phyloP scores from a whole-genome alignment of 2,797 vertebrate genomes.

The Tadarida brasiliensis region DNA sequence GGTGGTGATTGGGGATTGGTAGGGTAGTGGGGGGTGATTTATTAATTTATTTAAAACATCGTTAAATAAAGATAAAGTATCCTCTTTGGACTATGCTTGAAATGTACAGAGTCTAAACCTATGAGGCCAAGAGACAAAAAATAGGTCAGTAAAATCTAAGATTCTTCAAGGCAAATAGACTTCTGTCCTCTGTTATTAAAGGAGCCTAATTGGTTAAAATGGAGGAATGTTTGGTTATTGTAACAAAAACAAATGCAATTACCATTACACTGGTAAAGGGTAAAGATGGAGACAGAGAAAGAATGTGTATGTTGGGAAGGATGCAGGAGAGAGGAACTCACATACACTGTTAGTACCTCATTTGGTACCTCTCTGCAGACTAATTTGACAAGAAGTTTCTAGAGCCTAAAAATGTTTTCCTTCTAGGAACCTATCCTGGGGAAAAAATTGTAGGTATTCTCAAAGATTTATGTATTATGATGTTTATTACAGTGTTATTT shows the following conservation, averaged over 20 bases:
- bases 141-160: not conserved
- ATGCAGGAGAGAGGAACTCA: not conserved
- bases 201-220: not conserved
- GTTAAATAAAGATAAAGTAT: not conserved
- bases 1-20: not conserved
- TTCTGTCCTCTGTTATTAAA: not conserved
- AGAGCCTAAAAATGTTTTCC: conserved; percentile 24
- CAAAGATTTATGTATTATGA: conserved; percentile 67
- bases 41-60: not conserved
- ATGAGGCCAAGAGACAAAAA: not conserved
- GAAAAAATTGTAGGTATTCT: conserved; percentile 48
- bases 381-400: conserved; percentile 47
- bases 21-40: not conserved
- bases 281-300: not conserved
- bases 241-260: not conserved
- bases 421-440: conserved; percentile 46
- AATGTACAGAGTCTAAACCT: not conserved
- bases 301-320: not conserved
- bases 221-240: not conserved
- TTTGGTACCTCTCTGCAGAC: not conserved
- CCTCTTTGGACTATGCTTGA: not conserved
- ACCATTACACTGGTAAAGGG: not conserved
- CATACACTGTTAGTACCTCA: not conserved
- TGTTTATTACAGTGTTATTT: conserved; percentile 71
- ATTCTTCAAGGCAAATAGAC: not conserved